Base-by-base conservation (phyloP, 2,888 invertebrate species). In the Orthosia gracilis region DNA sequence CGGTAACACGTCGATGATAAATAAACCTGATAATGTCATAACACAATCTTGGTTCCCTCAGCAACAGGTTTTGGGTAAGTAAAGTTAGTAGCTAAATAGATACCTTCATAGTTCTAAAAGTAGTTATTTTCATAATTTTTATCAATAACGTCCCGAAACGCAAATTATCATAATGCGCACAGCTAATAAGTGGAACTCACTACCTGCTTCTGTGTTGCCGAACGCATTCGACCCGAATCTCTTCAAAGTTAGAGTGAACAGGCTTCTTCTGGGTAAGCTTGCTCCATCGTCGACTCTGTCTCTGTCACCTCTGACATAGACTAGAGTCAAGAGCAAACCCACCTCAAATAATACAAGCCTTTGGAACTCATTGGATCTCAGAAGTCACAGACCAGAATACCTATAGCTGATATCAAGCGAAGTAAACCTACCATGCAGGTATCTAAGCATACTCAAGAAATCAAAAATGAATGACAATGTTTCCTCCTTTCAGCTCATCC, bases 31-130 rank as follows among this genome's bases (percentile, higher is more conserved):
- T 15, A 97, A 97, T 85, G 94, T 97, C 0, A 91, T 95, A 58
- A 87, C 95, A 2, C 89, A 90, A 23, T 88, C 91, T 21, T 97
- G 97, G 97, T 94, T 97, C 72, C 97, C 97, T 1, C 97, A 97
- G 80, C 96, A 97, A 84, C 96, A 97, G 88, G 78, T 97, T 76
- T 91, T 97, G 74, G 97, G 97, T 97, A 88, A 52, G 81, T 47
- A 13, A 80, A 40, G 26, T 50, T 52, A 45, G 7, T 40, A 50
- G 40, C 9, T 47, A 63, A 3, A 17, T 17, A 40, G 18, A 9
- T 40, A 40, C 40, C 31, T 13, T 64, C 15, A 31, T 31, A 7
- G 0, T 31, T 7, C n/a, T n/a, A n/a, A n/a, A n/a, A n/a, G n/a
- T n/a, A n/a, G n/a, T n/a, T n/a, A n/a, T n/a, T 50, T 13, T 64